Conservation (phyloP, 1,140 invertebrate genomes). For the Sinonovacula constricta region DNA sequence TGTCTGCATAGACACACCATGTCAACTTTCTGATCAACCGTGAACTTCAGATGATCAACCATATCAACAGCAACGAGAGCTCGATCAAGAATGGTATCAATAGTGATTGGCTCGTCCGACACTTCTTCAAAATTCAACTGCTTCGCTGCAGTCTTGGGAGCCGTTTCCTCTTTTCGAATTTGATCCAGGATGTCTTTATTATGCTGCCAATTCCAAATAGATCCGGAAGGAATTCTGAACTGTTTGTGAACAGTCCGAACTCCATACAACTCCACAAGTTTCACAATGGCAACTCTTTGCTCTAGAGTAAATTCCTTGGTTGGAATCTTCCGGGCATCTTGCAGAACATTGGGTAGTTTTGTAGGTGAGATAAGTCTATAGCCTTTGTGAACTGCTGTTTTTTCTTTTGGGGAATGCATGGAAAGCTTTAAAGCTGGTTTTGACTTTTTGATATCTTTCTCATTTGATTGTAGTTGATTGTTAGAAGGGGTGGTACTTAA, state of each 20-base stretch:
- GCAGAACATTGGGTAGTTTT: conserved; percentile 34
- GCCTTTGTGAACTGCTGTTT: conserved; percentile 6
- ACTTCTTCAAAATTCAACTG: conserved; percentile 8
- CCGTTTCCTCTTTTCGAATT: conserved; percentile 1
- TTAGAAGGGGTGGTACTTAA: too few relatives aligned
- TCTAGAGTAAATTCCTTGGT: conserved; percentile 39
- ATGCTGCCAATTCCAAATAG: conserved; percentile 49
- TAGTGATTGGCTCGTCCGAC: conserved; percentile 17
- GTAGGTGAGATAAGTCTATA: conserved; percentile 39
- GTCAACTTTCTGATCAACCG: conserved; percentile 29
- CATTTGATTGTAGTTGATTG: too few relatives aligned
- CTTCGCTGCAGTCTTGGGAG: neutral
- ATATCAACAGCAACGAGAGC: conserved; percentile 10
- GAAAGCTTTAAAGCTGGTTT: too few relatives aligned
- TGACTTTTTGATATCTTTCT: too few relatives aligned
- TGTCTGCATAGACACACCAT: conserved; percentile 34
- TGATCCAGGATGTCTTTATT: conserved; percentile 16
- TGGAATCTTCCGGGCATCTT: neutral
- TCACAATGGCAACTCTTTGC: conserved; percentile 40
- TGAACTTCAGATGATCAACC: conserved; percentile 19
- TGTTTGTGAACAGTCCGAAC: conserved; percentile 44
- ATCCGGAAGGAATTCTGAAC: conserved; percentile 29
- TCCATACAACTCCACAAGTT: conserved; percentile 46
- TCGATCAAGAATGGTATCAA: conserved; percentile 38
- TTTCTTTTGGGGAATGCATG: neutral